Conservation (phyloP, 2,113 vertebrate genomes). For the Aythya baeri region DNA sequence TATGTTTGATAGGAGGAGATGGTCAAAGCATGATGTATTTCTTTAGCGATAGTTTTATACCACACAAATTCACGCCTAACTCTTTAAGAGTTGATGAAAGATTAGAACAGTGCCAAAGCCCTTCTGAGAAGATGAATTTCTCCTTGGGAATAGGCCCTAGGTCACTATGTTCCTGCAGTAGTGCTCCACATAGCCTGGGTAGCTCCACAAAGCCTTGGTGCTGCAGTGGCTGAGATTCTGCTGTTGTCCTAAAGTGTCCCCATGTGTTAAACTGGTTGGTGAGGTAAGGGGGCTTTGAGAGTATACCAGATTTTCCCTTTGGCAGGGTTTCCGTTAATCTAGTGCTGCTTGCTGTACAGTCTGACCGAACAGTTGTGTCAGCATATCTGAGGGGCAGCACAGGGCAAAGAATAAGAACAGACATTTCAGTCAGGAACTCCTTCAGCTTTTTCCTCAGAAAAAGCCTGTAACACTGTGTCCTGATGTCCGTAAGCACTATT, state of each 20-base stretch:
- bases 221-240: neutral
- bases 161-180: neutral
- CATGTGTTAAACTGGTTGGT: neutral
- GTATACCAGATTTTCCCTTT: neutral
- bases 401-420: neutral
- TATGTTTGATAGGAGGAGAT: neutral
- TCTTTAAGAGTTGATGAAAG: neutral
- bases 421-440: neutral
- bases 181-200: neutral
- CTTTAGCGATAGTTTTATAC: neutral
- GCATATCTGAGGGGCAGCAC: neutral
- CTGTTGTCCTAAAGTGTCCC: neutral
- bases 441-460: neutral
- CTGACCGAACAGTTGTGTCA: neutral
- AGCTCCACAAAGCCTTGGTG: neutral
- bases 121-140: neutral
- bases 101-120: neutral
- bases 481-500: neutral
- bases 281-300: neutral
- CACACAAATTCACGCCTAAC: neutral
- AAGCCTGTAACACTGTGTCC: neutral
- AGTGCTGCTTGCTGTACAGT: neutral
- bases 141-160: neutral
- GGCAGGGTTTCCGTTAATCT: neutral
- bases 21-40: neutral